Conservation (phyloP, 2,888 invertebrate genomes). For the Ophion slaviceki region DNA sequence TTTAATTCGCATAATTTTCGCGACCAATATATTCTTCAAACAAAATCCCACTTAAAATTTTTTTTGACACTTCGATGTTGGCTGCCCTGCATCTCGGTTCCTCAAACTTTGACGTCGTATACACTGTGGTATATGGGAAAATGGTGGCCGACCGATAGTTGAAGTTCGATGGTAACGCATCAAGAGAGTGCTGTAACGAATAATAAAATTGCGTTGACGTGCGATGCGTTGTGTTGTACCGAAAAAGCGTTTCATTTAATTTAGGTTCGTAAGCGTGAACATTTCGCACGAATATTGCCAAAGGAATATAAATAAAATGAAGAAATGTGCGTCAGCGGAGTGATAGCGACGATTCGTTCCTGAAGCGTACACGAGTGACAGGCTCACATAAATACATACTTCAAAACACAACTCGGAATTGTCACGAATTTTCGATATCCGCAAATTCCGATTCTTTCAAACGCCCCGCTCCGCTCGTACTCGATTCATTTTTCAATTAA, state of each 20-base stretch:
- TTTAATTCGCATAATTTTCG: too few relatives aligned
- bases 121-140: slow-evolving; percentile 65
- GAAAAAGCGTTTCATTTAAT: slow-evolving; percentile 40
- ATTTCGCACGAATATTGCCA: slow-evolving; percentile 19
- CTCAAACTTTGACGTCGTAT: slow-evolving; percentile 28
- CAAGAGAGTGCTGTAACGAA: slow-evolving; percentile 62
- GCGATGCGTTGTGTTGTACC: slow-evolving; percentile 60
- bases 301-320: neutral
- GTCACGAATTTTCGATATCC: neutral
- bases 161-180: slow-evolving; percentile 70
- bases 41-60: neutral
- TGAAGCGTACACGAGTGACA: slow-evolving; percentile 39
- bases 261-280: slow-evolving; percentile 60
- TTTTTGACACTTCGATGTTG: slow-evolving; percentile 12
- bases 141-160: slow-evolving; percentile 68
- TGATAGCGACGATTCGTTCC: slow-evolving; percentile 3
- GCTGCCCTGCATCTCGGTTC: neutral
- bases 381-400: slow-evolving; percentile 30
- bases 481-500: neutral
- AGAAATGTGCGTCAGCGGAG: slow-evolving; percentile 25
- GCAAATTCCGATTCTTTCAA: neutral
- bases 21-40: too few relatives aligned
- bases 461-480: neutral
- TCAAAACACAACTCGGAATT: slow-evolving; percentile 24
- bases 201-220: slow-evolving; percentile 43